Base-by-base conservation (phyloP, 2,888 invertebrate genomes). In the Cylloceria caligata region DNA sequence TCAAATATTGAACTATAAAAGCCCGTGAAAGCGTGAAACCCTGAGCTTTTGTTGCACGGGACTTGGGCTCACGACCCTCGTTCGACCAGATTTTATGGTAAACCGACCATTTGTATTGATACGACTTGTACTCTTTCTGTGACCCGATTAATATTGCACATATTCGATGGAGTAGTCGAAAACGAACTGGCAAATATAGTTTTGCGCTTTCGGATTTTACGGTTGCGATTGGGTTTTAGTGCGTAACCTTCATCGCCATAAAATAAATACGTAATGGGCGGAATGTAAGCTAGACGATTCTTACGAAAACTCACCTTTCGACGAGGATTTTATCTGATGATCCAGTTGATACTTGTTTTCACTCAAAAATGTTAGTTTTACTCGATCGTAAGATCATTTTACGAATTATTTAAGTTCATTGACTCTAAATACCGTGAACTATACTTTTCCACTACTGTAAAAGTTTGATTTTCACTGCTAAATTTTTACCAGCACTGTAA, bases 21-120 rank as follows among this genome's bases (percentile, higher is more conserved):
- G 39, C 42, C 68, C 80, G 42, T 62, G 72, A 83, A 69, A 34
- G 62, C 36, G 52, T 30, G 64, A 60, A 76, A 71, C 30, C 34
- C 42, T 16, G 30, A 19, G n/a, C 27, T 47, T 52, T 60, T 39
- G 45, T n/a, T 45, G 5, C 36, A 52, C 30, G 19, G 9, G 19
- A 6, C 34, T 2, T 0, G 30, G 13, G 64, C 16, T 34, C 57
- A 39, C 34, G 7, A 65, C 76, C 74, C 74, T 64, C 76, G 60
- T 64, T 73, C 86, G 71, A 82, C 81, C 83, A 87, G 88, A 89
- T 88, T 87, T 85, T 85, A 86, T 83, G 88, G 84, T 88, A 88
- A 89, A 89, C 80, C 86, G 69, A 73, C 87, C 65, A 88, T 89
- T 89, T 84, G 86, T 88, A 89, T 89, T 89, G 84, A 85, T 84